Percentiles rank a stretch among this genome's conserved stretches.
These are phyloP conservation scores for Chalcis sispes DNA, from an alignment of 2,888 invertebrate genomes.

Conservation along the genomic window DNA sequence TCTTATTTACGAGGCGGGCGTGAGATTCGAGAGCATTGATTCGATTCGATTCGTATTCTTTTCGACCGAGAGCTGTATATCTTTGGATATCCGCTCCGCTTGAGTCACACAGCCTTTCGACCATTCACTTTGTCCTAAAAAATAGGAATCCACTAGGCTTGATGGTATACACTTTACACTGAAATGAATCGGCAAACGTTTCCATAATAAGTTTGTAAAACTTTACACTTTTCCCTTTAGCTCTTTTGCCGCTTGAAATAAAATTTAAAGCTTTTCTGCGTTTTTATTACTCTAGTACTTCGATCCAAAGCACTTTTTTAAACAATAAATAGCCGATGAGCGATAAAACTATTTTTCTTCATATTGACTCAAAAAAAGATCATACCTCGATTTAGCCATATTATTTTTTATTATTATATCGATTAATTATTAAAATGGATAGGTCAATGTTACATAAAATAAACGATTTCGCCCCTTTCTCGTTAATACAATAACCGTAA, in stretches of 20 bases:
- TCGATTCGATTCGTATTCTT: slow-evolving; percentile 62
- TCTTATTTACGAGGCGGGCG: slow-evolving; percentile 74
- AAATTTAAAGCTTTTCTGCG: too few species aligned
- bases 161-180: not conserved
- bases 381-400: too few species aligned
- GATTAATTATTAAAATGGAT: too few species aligned
- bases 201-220: slow-evolving; percentile 28
- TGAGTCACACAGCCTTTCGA: not conserved
- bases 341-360: too few species aligned
- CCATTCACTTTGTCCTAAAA: slow-evolving; percentile 50
- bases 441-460: too few species aligned
- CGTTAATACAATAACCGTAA: too few species aligned
- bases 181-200: slow-evolving; percentile 16
- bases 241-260: not conserved
- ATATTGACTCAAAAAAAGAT: too few species aligned
- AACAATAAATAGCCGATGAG: too few species aligned
- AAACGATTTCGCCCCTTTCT: too few species aligned
- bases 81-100: slow-evolving; percentile 51
- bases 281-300: too few species aligned
- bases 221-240: not conserved
- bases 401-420: too few species aligned
- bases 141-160: slow-evolving; percentile 38
- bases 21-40: slow-evolving; percentile 73
- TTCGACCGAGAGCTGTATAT: slow-evolving; percentile 52
- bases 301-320: too few species aligned